Evolutionary conservation across 2,113 vertebrate genomes (phyloP), one percentile per base, ranked within the genome.

Genomic region (Brachirus orientalis): DNA sequence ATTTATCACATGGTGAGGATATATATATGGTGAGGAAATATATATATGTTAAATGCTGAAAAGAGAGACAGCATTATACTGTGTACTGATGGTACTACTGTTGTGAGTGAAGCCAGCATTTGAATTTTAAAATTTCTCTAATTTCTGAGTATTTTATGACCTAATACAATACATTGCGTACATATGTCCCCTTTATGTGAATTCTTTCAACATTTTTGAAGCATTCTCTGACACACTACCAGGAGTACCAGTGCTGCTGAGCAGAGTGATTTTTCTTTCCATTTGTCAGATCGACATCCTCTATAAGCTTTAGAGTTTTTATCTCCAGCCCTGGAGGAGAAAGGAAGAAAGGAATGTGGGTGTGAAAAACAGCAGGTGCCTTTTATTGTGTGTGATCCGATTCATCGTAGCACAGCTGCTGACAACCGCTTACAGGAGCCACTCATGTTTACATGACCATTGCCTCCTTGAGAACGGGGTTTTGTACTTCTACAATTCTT

Each of bases 301-400:
- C n/a, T 10, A 7, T 37, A 37, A 10, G 36, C 36, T 8, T 12
- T 12, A 40, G 9, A 40, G 5, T 14, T 11, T 69, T 55, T 11
- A 9, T 66, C 41, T 69, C 12, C 45, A 43, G 44, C 38, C 48
- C 18, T 37, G 48, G 48, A 63, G 37, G 68, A 75, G 16, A 51
- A 33, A 43, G 40, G 10, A 18, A 41, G 64, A 28, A 44, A 50
- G 67, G 47, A 58, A 55, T 18, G 48, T 59, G 59, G 67, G 71
- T 46, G 47, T 69, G 51, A 75, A 72, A 75, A 72, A 77, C 65
- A 80, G 81, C 63, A 70, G 89, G 86, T 90, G 88, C 90, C 86
- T 90, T 88, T 90, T 69, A 37, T 35, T 77, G 62, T 75, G 69
- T 72, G 82, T 80, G 69, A 76, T 79, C 35, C 36, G 17, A 72